Evolutionary conservation across 2,888 invertebrate genomes (phyloP), one percentile per base, ranked within the genome.

Genomic region (Eledona agricola): DNA sequence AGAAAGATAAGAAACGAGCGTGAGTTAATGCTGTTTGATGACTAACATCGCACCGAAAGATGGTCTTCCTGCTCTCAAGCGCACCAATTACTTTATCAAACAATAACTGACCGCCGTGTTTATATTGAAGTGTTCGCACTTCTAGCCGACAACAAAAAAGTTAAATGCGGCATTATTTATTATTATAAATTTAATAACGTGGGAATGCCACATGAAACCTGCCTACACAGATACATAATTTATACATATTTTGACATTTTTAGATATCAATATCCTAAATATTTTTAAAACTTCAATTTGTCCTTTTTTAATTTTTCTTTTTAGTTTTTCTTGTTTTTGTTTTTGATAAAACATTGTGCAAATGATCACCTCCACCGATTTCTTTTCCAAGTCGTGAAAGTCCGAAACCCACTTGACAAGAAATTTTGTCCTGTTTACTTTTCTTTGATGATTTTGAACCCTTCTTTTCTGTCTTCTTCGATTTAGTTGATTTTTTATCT

Each of bases 371-470:
- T n/a, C n/a, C n/a, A n/a, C n/a, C 11, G 9, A 49, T 9, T 19
- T 25, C 12, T 12, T 15, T 10, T 7, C 34, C 34, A 2, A 42
- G n/a, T 11, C 66, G 55, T 34, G 65, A 66, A 45, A 73, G 55
- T n/a, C 73, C 73, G 60, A 74, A 73, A n/a, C 72, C 71, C 20
- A 73, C 60, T 57, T 73, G 71, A 46, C 80, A 80, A 1, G 82
- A 82, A 7, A 82, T 31, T 20, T 28, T 1, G 59, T 1, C 45
- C 74, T 76, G 35, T 73, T 71, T 2, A 9, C 40, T 40, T 13
- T 49, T 49, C 10, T 46, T 46, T 11, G 45, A 43, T 10, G 15
- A 15, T 45, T 31, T 50, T 15, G 43, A 22, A 20, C 4, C 20
- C 17, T 50, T 51, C 13, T 35, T 31, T 17, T 15, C 20, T 34